Base-by-base conservation (phyloP, 2,888 invertebrate species). In the Proisotoma minuta region DNA sequence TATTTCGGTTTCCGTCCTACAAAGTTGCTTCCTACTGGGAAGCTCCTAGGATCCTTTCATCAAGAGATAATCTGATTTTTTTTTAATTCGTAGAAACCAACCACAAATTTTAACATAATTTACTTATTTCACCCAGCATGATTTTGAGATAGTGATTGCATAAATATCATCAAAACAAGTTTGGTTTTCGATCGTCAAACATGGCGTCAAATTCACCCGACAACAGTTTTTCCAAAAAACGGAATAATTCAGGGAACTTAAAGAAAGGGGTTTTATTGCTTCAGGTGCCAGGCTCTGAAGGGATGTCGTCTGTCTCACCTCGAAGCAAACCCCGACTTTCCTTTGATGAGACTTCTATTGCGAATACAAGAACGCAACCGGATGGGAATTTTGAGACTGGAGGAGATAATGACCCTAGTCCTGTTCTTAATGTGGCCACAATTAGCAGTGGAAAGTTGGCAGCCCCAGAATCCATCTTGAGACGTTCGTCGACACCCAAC, bases 261-360 rank as follows among this genome's bases (percentile, higher is more conserved):
- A n/a, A n/a, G n/a, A n/a, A n/a, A n/a, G n/a, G n/a, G 15, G 34
- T 10, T 34, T 34, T 34, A 15, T 15, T 34, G 15, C 34, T 34
- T 15, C 34, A 34, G 34, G 34, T 34, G 34, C 34, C 34, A 10
- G 47, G 47, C 10, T 39, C 50, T 18, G 56, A 49, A 26, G 22
- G 47, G 49, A 39, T 63, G 50, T 43, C 66, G 39, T 59, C 60
- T 22, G 18, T 48, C 1, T 60, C 62, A 3, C 67, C 70, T 1
- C 29, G 66, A 47, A 68, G 56, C 43, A 61, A 66, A 39, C 69
- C 69, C 12, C 39, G 72, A 20, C 64, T 72, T 1, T 72, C 72
- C 0, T 72, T 72, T 52, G 72, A 70, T 48, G 72, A 70, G 24
- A 56, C 65, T n/a, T 66, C 70, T 12, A 58, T 70, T n/a, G 47